These are phyloP conservation scores for Scophthalmus maximus DNA, from an alignment of 2,113 vertebrate genomes.

Conservation along the genomic window DNA sequence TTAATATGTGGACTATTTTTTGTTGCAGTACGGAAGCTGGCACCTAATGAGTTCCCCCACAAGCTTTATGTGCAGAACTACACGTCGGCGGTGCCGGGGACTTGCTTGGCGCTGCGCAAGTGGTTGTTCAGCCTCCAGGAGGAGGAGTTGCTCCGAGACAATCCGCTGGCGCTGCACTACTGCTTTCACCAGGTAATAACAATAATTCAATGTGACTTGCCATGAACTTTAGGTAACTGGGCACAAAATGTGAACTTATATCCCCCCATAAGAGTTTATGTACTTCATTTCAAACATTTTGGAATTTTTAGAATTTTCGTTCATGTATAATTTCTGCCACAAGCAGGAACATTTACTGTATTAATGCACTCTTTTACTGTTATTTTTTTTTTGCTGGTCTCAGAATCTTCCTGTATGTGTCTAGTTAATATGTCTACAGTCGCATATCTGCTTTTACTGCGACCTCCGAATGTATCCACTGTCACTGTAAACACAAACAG, in stretches of 20 bases:
- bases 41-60: conserved; percentile 97
- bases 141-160: conserved; percentile 93
- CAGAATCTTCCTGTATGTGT: background rate
- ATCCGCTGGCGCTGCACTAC: conserved; percentile 92
- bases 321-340: background rate
- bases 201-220: conserved; percentile 14
- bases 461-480: background rate
- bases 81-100: conserved; percentile 94
- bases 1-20: too few relatives aligned
- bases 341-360: background rate
- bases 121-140: conserved; percentile 97
- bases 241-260: background rate
- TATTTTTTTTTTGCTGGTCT: background rate
- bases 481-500: background rate
- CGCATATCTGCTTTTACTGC: too few relatives aligned
- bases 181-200: conserved; percentile 94
- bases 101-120: conserved; percentile 93
- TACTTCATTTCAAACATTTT: background rate
- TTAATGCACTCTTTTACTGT: background rate
- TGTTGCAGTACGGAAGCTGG: conserved; percentile 90
- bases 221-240: background rate
- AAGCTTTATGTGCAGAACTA: conserved; percentile 99
- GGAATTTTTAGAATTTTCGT: background rate
- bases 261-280: background rate
- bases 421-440: background rate